Evolutionary conservation across 1,140 invertebrate species (phyloP).

Genomic region (Heliconius congener): DNA sequence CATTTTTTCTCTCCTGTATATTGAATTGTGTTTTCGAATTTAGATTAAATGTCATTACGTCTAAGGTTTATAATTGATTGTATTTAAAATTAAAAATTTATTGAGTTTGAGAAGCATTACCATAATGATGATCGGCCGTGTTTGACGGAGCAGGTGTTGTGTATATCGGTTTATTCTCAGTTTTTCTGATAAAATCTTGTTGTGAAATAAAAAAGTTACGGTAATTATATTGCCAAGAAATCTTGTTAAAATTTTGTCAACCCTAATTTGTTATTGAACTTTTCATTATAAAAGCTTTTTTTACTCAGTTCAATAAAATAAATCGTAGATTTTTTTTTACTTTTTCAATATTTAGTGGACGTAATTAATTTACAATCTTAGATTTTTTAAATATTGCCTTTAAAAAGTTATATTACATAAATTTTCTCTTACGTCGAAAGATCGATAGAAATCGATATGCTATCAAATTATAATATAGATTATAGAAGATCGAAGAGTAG

Average conservation of each 20-base stretch:
- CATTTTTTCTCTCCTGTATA: slow-evolving; percentile 52
- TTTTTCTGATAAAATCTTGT: slow-evolving; percentile 78
- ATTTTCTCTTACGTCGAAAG: background rate
- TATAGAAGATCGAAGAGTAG: slow-evolving; percentile 2
- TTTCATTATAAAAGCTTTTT: no score
- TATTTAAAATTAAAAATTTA: background rate
- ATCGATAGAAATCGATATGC: background rate
- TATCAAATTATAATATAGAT: background rate
- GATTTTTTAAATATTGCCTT: no score
- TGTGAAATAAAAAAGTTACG: slow-evolving; percentile 58
- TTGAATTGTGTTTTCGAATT: slow-evolving; percentile 33
- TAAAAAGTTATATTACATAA: background rate
- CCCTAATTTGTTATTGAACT: background rate
- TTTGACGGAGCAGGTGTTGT: slow-evolving; percentile 78
- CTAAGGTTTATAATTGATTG: slow-evolving; percentile 62
- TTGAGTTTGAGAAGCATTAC: slow-evolving; percentile 70
- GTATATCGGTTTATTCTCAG: slow-evolving; percentile 75
- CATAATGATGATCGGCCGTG: slow-evolving; percentile 73
- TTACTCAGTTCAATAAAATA: no score
- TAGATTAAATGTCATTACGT: slow-evolving; percentile 48
- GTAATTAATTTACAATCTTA: no score
- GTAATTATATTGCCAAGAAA: slow-evolving; percentile 21
- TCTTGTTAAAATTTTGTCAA: slow-evolving; percentile 4
- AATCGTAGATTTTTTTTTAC: no score
- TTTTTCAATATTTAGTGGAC: no score